Base-by-base conservation (phyloP, 2,888 invertebrate species). In the Rhabditoides inermis region DNA sequence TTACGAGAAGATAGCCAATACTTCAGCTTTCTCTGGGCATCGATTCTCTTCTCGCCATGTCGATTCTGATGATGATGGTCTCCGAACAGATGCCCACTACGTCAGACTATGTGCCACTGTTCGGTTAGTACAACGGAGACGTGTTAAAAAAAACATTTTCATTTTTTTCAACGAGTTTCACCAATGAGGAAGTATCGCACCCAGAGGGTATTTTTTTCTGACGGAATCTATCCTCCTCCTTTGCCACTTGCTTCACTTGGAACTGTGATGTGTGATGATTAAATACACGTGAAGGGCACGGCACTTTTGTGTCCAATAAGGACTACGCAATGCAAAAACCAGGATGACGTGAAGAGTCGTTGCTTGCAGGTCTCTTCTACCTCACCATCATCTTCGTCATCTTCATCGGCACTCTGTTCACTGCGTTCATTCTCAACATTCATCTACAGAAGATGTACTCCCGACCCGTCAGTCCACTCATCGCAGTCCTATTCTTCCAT, bases 41-140 rank as follows among this genome's bases (percentile, higher is more conserved):
- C 50, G 73, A 74, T 55, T 74, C 73, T 6, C 66, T 73, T 10
- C 68, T 80, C 51, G 79, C 80, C 15, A 79, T 80, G 72, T 78
- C 78, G 4, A 79, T 80, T 55, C 77, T 80, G 57, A 77, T 80
- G 77, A 75, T 79, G 65, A 77, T 80, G 61, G 78, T 80, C 12
- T 77, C 78, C 3, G 80, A 80, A 56, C 79, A 78, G 55, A 79
- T 80, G 79, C 80, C 80, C 0, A 78, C 79, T 2, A 79, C 79
- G 1, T 65, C 64, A 3, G 73, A 73, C 45, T 74, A 71, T 46
- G 69, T 73, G 6, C 73, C 73, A 1, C 54, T 73, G 2, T 74
- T 73, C 39, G 73, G 69, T 61, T 28, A 32, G 51, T 28, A 18
- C 35, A n/a, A n/a, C n/a, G n/a, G n/a, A n/a, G n/a, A n/a, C n/a